Evolutionary conservation across 2,888 invertebrate species (phyloP).

Genomic region (Ochropleura plecta): DNA sequence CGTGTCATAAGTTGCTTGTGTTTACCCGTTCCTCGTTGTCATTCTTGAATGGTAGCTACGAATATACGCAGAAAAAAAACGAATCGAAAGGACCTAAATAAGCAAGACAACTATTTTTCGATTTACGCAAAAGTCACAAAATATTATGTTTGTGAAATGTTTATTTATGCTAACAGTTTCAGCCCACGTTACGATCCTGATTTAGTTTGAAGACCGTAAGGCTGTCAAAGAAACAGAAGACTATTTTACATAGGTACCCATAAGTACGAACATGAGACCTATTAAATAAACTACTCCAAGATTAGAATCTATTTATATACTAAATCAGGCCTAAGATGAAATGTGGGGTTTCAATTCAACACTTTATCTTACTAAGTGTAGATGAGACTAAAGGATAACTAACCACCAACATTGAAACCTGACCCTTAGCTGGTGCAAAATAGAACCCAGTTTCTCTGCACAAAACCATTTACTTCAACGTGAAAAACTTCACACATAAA

Average conservation of each 20-base stretch:
- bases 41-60: background rate
- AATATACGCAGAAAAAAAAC: background rate
- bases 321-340: background rate
- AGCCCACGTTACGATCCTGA: background rate
- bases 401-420: background rate
- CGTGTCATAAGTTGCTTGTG: background rate
- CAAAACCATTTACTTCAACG: conserved; percentile 12
- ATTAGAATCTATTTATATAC: background rate
- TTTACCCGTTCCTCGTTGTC: background rate
- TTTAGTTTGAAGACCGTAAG: background rate
- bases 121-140: conserved; percentile 12
- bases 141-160: background rate
- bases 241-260: background rate
- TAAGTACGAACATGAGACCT: background rate
- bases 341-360: too few relatives aligned
- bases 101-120: background rate
- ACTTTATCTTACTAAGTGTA: background rate
- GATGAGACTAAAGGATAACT: background rate
- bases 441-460: background rate
- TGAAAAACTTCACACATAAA: conserved; percentile 26
- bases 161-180: background rate
- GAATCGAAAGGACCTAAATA: background rate
- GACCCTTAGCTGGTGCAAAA: background rate
- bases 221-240: conserved; percentile 2
- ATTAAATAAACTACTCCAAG: too few relatives aligned